Percentiles rank a stretch among this genome's conserved stretches.
Evolutionary conservation across 2,888 invertebrate species (phyloP).

Genomic region (Andrena chrysosceles): DNA sequence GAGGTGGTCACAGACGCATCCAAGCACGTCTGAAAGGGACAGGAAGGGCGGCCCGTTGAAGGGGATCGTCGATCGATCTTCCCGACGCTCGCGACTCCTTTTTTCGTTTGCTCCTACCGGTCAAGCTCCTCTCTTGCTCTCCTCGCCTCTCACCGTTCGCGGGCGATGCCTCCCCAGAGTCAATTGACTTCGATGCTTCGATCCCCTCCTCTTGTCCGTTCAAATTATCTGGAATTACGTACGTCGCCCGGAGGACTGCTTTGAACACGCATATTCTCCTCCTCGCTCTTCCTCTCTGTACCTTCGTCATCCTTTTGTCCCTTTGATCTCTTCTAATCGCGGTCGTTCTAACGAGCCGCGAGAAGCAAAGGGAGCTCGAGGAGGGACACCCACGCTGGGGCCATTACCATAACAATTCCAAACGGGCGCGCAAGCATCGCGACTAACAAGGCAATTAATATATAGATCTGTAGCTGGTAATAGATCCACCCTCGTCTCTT

Average conservation of each 20-base stretch:
- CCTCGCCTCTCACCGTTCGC: constrained; percentile 35
- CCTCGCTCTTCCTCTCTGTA: not conserved
- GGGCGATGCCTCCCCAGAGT: constrained; percentile 22
- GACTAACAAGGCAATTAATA: constrained; percentile 57
- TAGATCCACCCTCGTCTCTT: constrained; percentile 23
- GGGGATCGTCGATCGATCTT: constrained; percentile 75
- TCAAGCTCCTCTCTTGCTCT: not conserved
- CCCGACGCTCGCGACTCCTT: constrained; percentile 68
- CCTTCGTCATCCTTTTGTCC: not conserved
- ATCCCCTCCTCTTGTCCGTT: constrained; percentile 12
- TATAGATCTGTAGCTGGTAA: constrained; percentile 37
- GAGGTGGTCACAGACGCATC: constrained; percentile 62
- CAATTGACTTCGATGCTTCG: constrained; percentile 36
- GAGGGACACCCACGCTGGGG: constrained; percentile 13
- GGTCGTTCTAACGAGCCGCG: constrained; percentile 8
- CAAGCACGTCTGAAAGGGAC: constrained; percentile 53
- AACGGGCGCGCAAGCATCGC: constrained; percentile 21
- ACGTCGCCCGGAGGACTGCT: constrained; percentile 29
- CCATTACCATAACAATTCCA: constrained; percentile 54
- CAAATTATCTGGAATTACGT: constrained; percentile 50
- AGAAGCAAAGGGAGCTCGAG: not conserved
- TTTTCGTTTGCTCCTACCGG: constrained; percentile 55
- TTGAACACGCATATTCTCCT: constrained; percentile 5
- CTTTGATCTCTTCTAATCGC: constrained; percentile 27
- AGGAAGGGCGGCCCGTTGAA: constrained; percentile 67